Conservation (phyloP, 2,113 vertebrate genomes). For the Eira barbara region DNA sequence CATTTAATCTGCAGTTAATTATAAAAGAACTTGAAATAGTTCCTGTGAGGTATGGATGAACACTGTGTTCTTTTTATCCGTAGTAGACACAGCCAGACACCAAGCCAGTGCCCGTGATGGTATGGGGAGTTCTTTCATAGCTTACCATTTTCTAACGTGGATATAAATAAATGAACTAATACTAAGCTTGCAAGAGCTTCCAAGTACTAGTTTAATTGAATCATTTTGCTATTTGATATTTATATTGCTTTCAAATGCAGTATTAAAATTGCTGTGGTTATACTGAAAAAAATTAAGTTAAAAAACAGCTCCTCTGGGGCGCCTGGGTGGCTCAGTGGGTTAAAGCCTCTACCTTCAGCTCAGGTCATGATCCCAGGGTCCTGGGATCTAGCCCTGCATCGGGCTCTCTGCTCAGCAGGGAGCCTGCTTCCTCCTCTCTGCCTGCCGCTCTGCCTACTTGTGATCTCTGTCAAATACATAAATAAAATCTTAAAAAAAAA, state of each 20-base stretch:
- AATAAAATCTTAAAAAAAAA: neutral
- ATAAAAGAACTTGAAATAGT: neutral
- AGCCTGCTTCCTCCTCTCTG: no score
- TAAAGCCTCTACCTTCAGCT: no score
- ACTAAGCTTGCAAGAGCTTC: neutral
- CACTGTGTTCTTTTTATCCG: constrained; percentile 37
- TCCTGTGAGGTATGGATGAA: constrained; percentile 3
- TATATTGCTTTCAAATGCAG: neutral
- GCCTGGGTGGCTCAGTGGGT: no score
- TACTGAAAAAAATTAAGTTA: neutral
- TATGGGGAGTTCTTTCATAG: neutral
- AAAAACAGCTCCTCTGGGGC: neutral
- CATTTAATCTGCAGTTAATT: neutral
- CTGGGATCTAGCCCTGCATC: no score
- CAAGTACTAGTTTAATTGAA: neutral
- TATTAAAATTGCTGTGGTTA: neutral
- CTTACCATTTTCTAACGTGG: constrained; percentile 19
- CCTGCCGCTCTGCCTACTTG: no score
- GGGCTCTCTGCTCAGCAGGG: no score
- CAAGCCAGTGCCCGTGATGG: constrained; percentile 31
- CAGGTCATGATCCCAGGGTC: no score
- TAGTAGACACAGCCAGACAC: constrained; percentile 47
- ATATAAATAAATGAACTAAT: neutral
- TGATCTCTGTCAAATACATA: no score
- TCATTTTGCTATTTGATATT: neutral